Evolutionary conservation across 2,797 vertebrate genomes (phyloP).

Genomic region (Streptopelia turtur): DNA sequence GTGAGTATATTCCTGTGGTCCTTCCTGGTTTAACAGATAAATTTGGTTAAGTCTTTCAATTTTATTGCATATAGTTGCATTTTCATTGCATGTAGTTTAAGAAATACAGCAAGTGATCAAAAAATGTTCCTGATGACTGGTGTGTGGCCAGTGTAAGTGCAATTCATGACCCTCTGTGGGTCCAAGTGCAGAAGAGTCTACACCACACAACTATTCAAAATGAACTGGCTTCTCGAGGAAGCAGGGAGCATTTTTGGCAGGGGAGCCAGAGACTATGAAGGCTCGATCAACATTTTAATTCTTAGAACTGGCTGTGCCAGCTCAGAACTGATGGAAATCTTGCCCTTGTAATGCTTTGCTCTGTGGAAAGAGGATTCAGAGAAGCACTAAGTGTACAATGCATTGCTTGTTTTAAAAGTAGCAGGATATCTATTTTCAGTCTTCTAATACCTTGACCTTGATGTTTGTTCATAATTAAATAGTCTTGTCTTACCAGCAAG

Average conservation of each 20-base stretch:
- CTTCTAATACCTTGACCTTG: slow-evolving; percentile 34
- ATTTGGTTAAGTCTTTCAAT: background rate
- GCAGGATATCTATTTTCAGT: slow-evolving; percentile 32
- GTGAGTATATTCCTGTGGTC: background rate
- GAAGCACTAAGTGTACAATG: background rate
- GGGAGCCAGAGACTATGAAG: background rate
- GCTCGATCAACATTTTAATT: background rate
- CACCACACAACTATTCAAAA: background rate
- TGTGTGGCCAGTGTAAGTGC: background rate
- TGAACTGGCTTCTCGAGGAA: background rate
- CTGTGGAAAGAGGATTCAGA: slow-evolving; percentile 16
- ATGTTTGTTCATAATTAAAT: background rate
- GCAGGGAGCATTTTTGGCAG: background rate
- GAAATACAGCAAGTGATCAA: background rate
- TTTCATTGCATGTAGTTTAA: background rate
- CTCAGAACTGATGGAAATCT: slow-evolving; percentile 21
- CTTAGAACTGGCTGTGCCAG: background rate
- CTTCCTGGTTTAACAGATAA: background rate
- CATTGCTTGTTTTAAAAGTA: slow-evolving; percentile 2
- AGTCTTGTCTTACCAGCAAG: slow-evolving; percentile 4
- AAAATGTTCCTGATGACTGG: background rate
- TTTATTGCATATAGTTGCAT: background rate
- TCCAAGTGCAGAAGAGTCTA: background rate
- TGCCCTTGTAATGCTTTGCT: background rate
- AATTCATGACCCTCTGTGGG: background rate